Percentiles rank a stretch among this genome's conserved stretches.
phyloP scores from a whole-genome alignment of 1,140 invertebrate species.

The Lepidurus apus region DNA sequence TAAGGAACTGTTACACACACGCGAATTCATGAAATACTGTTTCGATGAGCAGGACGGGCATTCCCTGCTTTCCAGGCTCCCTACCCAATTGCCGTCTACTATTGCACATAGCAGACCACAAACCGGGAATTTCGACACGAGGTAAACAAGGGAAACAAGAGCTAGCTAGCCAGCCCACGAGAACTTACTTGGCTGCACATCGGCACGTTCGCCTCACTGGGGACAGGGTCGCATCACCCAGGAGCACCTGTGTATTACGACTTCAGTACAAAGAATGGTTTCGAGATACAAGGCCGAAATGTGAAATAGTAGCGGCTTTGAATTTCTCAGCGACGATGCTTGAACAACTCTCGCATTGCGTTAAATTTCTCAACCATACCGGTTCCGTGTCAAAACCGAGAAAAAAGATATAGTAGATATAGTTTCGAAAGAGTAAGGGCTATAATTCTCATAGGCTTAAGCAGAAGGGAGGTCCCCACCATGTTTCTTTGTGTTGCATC shows the following conservation, averaged over 20 bases:
- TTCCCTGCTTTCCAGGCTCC: neutral
- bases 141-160: neutral
- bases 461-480: neutral
- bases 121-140: conserved; percentile 21
- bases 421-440: too few species aligned
- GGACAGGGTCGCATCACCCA: neutral
- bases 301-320: neutral
- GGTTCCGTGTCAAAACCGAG: too few species aligned
- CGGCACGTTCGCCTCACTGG: conserved; percentile 8
- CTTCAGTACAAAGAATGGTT: neutral
- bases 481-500: neutral
- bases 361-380: too few species aligned
- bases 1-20: neutral
- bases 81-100: conserved; percentile 12
- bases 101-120: conserved; percentile 21
- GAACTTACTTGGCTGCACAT: neutral
- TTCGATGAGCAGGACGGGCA: neutral
- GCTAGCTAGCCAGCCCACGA: neutral
- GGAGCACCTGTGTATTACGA: neutral
- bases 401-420: too few species aligned
- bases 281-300: neutral
- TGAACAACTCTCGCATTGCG: neutral
- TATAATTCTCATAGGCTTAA: too few species aligned
- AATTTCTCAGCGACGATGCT: neutral
- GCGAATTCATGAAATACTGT: neutral